Evolutionary conservation across 2,888 invertebrate species (phyloP).

Genomic region (Aricia artaxerxes): DNA sequence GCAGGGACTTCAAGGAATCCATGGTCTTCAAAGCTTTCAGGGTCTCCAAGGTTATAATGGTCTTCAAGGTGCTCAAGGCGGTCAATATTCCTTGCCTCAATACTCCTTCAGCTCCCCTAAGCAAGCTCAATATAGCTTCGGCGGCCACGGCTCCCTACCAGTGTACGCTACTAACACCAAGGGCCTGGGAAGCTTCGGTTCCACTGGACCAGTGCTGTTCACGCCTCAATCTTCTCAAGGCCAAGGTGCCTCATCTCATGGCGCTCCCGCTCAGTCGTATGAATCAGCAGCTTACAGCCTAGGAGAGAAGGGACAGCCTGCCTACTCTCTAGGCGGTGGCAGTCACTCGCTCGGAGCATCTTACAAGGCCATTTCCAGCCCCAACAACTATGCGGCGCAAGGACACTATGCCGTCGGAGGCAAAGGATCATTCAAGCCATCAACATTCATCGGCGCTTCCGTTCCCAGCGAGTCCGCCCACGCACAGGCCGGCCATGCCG

Average conservation of each 20-base stretch:
- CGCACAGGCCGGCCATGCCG: constrained; percentile 55
- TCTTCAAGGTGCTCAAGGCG: constrained; percentile 51
- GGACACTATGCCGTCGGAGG: constrained; percentile 56
- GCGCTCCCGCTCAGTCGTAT: constrained; percentile 45
- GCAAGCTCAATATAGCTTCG: constrained; percentile 55
- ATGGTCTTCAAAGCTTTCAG: constrained; percentile 36
- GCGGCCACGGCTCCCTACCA: constrained; percentile 53
- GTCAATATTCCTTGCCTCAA: constrained; percentile 61
- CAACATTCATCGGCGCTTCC: constrained; percentile 68
- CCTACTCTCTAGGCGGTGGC: constrained; percentile 48
- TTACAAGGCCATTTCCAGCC: constrained; percentile 50
- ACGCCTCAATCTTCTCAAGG: constrained; percentile 57
- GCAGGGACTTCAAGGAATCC: neutral
- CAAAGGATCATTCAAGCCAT: constrained; percentile 71
- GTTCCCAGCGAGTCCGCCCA: constrained; percentile 60
- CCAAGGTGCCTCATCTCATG: constrained; percentile 51
- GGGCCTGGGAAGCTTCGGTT: constrained; percentile 67
- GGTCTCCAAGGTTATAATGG: neutral
- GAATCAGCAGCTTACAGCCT: constrained; percentile 50
- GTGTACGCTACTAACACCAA: constrained; percentile 69
- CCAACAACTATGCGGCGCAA: constrained; percentile 36
- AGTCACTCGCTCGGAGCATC: constrained; percentile 52
- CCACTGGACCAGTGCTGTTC: constrained; percentile 71
- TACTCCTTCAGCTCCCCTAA: constrained; percentile 58
- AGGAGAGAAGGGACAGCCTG: constrained; percentile 47